Base-by-base conservation (phyloP, 2,113 vertebrate genomes). In the Hemichromis elongatus region DNA sequence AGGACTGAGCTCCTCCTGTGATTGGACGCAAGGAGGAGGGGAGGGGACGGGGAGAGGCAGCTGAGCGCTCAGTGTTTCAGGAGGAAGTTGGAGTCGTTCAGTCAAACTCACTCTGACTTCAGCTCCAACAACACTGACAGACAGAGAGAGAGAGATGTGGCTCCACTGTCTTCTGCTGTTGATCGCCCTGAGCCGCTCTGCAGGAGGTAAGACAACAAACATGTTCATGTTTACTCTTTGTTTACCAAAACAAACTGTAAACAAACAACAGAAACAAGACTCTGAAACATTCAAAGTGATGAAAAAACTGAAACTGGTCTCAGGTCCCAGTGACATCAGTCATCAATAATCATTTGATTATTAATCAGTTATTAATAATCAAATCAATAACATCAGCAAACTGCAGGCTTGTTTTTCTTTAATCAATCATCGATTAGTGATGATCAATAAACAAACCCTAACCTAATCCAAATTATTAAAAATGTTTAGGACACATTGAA, bases 121-220 rank as follows among this genome's bases (percentile, higher is more conserved):
- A 77, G 28, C n/a, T 54, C 24, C 18, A 87, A 54, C 37, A 73
- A 61, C 56, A 80, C 33, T 77, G 73, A 82, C 45, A 40, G 5
- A 84, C 77, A 86, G 59, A 30, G 30, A 61, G 14, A 57, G 81
- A 89, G 75, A 87, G 88, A 91, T 89, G 91, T 66, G 88, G 90
- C 10, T 66, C 4, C 35, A 50, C 50, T 85, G 9, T n/a, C 18
- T 95, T 24, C 86, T 94, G 52, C 79, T 95, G 82, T 77, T 13
- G 24, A 26, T 94, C 73, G 45, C 81, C 59, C 88, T 95, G 79
- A 70, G 84, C 88, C 80, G 40, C 83, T 88, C 89, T 66, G 87
- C 89, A 35, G 54, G 87, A 94, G 93, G 95, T 95, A 77, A 94
- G 92, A 26, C 80, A 66, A 70, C n/a, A 50, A 73, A 52, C 6